Conservation (phyloP, 1,140 invertebrate genomes). For the Aphidius ervi region DNA sequence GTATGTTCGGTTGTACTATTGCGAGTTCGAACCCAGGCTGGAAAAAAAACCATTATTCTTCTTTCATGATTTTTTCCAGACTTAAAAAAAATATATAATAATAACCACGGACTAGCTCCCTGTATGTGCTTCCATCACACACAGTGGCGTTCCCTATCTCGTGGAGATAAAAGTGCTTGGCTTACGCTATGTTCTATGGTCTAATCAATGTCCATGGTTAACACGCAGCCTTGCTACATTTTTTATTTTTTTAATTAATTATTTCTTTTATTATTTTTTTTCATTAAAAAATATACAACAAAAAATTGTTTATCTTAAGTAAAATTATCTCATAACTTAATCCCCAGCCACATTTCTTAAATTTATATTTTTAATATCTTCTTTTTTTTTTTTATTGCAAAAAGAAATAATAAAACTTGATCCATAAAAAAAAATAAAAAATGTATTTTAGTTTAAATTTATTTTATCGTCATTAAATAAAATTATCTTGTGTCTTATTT, state of each 20-base stretch:
- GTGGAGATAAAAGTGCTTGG: constrained; percentile 42
- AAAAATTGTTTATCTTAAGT: background rate
- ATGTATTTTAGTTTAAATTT: no score
- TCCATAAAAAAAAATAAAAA: no score
- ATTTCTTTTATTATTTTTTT: background rate
- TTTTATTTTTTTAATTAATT: constrained; percentile 21
- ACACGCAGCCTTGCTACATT: constrained; percentile 43
- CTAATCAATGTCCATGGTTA: constrained; percentile 27
- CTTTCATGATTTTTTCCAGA: constrained; percentile 1
- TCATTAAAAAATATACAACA: constrained; percentile 1
- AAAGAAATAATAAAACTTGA: background rate
- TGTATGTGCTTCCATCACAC: constrained; percentile 33
- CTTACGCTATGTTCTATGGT: constrained; percentile 43
- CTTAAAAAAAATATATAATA: background rate
- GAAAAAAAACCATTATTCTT: constrained; percentile 4
- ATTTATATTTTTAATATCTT: no score
- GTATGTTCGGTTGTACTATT: background rate
- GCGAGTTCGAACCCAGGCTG: background rate
- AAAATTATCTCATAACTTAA: no score
- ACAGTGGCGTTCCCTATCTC: constrained; percentile 38
- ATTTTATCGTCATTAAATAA: no score
- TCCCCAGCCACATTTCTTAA: no score
- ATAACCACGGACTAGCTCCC: constrained; percentile 41
- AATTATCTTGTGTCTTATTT: no score
- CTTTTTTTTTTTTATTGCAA: no score